These are phyloP conservation scores for Panorpa germanica DNA, from an alignment of 2,888 invertebrate species.

Conservation along the genomic window DNA sequence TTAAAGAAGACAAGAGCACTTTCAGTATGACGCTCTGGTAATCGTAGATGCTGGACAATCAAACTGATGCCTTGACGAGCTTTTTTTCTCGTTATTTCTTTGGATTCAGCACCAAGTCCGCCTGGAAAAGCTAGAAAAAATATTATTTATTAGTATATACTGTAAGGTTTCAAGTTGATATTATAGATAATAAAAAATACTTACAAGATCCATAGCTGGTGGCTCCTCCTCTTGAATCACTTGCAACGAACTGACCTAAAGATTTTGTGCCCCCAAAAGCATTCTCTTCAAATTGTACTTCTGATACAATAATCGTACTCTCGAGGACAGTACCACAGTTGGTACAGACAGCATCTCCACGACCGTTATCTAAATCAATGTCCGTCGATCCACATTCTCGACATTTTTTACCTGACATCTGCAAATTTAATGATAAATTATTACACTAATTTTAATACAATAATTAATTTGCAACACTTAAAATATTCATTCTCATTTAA, in stretches of 20 bases:
- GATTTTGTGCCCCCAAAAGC: conserved; percentile 73
- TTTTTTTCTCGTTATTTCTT: conserved; percentile 79
- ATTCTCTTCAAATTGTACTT: conserved; percentile 90
- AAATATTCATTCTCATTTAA: no score
- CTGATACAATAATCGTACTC: conserved; percentile 90
- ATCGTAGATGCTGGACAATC: conserved; percentile 68
- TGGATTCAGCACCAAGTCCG: conserved; percentile 70
- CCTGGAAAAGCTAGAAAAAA: conserved; percentile 47
- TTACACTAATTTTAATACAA: no score
- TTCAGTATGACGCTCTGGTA: conserved; percentile 83
- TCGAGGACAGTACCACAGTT: conserved; percentile 92
- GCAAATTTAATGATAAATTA: conserved; percentile 19
- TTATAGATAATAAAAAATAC: conserved; percentile 11
- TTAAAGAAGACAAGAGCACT: conserved; percentile 89
- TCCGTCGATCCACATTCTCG: conserved; percentile 77
- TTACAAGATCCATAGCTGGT: conserved; percentile 59
- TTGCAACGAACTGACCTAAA: conserved; percentile 85
- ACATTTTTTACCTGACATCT: conserved; percentile 62
- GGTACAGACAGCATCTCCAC: conserved; percentile 92
- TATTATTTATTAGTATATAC: conserved; percentile 6
- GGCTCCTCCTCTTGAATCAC: conserved; percentile 70
- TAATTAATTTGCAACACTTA: no score
- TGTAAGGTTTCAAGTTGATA: conserved; percentile 2
- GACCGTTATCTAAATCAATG: conserved; percentile 83
- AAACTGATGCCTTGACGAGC: conserved; percentile 71